These are phyloP conservation scores for Cyphomyrus plagiostoma DNA, from an alignment of 2,113 vertebrate genomes.

Conservation along the genomic window DNA sequence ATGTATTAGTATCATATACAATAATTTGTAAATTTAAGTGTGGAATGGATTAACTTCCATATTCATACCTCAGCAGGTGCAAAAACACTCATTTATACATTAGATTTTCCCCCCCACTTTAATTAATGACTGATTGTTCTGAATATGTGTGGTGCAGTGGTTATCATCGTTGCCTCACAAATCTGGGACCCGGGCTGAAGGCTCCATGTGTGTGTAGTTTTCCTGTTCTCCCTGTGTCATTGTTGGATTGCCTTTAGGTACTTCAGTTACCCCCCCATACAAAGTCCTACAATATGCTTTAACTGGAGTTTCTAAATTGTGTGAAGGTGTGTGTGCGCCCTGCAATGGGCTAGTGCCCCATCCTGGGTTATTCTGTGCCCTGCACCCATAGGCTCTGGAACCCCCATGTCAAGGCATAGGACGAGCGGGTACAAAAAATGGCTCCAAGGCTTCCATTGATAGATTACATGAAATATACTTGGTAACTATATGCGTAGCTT, in stretches of 20 bases:
- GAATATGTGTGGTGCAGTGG: background rate
- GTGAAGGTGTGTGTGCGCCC: background rate
- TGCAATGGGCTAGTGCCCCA: background rate
- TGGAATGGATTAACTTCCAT: background rate
- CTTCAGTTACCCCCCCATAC: background rate
- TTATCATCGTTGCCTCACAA: background rate
- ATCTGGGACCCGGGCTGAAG: background rate
- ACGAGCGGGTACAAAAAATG: background rate
- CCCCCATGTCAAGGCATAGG: background rate
- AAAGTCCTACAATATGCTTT: background rate
- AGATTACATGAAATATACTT: background rate
- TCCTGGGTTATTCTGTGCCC: background rate
- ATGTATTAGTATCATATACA: background rate
- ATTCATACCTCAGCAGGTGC: background rate
- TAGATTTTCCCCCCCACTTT: background rate
- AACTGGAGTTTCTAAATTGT: background rate
- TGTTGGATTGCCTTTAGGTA: background rate
- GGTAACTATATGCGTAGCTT: background rate
- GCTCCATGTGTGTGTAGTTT: background rate
- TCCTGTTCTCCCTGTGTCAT: background rate
- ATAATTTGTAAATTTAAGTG: background rate
- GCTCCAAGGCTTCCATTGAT: background rate
- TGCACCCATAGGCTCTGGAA: background rate
- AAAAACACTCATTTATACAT: background rate
- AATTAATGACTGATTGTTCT: background rate